Evolutionary conservation across 2,888 invertebrate genomes (phyloP), one percentile per base, ranked within the genome.

Genomic region (Achlya flavicornis): DNA sequence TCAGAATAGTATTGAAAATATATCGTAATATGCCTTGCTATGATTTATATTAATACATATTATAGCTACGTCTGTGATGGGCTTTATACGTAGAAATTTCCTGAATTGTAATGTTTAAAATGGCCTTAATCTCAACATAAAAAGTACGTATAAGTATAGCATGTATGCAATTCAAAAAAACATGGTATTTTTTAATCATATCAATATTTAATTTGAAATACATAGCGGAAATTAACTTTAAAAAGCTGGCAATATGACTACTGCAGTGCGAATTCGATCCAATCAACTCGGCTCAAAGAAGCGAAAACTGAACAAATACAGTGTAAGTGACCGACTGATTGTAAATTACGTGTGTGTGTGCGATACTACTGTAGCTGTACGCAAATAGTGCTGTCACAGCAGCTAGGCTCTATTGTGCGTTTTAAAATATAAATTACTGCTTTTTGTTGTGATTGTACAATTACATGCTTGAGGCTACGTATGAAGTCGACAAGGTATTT

Each of bases 271-370:
- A 77, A 78, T 75, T 69, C 69, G 73, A 80, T 77, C 73, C 77
- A 83, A 85, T 84, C 77, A 84, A 73, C 71, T 71, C 64, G 71
- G 73, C 69, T 75, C 77, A 78, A 77, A 78, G 74, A 72, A 74
- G 69, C 72, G 69, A 67, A 69, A 70, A 76, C 64, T 71, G 67
- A 67, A 73, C 67, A 64, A 68, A 70, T 65, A 66, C 63, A 65
- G 68, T 66, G 67, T 71, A 74, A 76, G 74, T 82, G 79, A 78
- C 75, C 74, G 69, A 67, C 65, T 67, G 68, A 65, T 65, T 69
- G 63, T 65, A 61, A 71, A 73, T 75, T 72, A 70, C 63, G 60
- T 64, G 63, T 58, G 61, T 63, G 66, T 26, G 26, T 26, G 26
- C 26, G 26, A 26, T n/a, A 33, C 5, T 33, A 33, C 33, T 33